Conservation (phyloP, 2,113 vertebrate species). For the Mellivora capensis region DNA sequence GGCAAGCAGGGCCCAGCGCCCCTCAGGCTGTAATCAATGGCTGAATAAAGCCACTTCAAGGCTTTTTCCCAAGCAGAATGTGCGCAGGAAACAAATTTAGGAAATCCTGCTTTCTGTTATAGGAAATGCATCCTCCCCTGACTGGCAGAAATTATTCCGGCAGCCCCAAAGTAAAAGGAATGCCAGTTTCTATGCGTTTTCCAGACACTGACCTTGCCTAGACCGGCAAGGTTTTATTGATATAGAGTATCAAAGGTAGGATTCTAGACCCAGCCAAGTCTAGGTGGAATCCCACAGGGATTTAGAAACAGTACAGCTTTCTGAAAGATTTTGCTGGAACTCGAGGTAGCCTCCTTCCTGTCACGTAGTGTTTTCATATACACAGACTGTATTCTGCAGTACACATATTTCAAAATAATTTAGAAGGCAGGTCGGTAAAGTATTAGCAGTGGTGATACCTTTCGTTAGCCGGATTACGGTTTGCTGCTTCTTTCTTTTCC, state of each 20-base stretch:
- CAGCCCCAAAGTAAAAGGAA: slow-evolving; percentile 65
- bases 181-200: slow-evolving; percentile 72
- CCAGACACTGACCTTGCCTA: slow-evolving; percentile 75
- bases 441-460: not conserved
- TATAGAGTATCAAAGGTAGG: slow-evolving; percentile 79
- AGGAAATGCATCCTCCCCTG: slow-evolving; percentile 85
- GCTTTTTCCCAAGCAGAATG: slow-evolving; percentile 66
- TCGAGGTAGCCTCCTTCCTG: not conserved
- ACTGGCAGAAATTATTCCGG: slow-evolving; percentile 80
- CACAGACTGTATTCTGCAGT: not conserved
- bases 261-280: slow-evolving; percentile 60
- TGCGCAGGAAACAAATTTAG: slow-evolving; percentile 87
- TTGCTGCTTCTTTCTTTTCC: not conserved
- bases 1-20: slow-evolving; percentile 66
- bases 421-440: not conserved
- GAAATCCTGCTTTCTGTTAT: slow-evolving; percentile 88
- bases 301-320: slow-evolving; percentile 47
- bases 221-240: slow-evolving; percentile 73
- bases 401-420: accelerated
- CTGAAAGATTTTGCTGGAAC: slow-evolving; percentile 16
- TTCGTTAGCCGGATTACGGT: not conserved
- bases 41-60: slow-evolving; percentile 79
- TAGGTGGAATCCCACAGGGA: slow-evolving; percentile 45
- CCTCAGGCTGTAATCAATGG: slow-evolving; percentile 78
- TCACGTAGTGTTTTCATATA: accelerated